phyloP scores from a whole-genome alignment of 2,797 vertebrate species.

The Percopsis omiscomaycus region DNA sequence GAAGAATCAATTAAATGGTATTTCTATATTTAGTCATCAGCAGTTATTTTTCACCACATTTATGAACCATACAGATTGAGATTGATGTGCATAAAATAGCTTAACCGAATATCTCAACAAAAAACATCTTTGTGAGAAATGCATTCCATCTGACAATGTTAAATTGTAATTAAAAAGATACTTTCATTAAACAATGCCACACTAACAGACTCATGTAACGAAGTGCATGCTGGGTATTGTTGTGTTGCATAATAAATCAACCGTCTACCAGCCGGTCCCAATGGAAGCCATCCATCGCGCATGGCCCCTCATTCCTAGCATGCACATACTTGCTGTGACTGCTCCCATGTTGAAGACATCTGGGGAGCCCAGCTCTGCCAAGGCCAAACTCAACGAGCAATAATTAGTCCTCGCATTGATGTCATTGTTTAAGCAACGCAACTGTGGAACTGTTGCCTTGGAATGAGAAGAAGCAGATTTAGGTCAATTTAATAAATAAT shows the following conservation, averaged over 20 bases:
- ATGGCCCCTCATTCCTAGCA: slow-evolving; percentile 42
- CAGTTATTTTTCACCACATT: too few species aligned
- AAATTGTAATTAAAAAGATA: slow-evolving; percentile 11
- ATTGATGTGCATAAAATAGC: too few species aligned
- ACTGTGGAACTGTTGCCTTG: slow-evolving; percentile 2
- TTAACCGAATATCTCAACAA: too few species aligned
- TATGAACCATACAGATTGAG: too few species aligned
- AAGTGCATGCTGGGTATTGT: slow-evolving; percentile 25
- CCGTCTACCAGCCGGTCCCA: slow-evolving; percentile 22
- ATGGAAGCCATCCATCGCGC: slow-evolving; percentile 36
- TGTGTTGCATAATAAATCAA: slow-evolving; percentile 51
- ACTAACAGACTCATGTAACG: slow-evolving; percentile 39
- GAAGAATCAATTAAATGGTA: too few species aligned
- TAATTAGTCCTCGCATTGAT: slow-evolving; percentile 59
- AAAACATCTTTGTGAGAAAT: too few species aligned
- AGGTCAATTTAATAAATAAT: slow-evolving; percentile 41
- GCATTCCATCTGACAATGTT: neutral
- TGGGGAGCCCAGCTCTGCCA: slow-evolving; percentile 50
- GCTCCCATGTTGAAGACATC: slow-evolving; percentile 63
- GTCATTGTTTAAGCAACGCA: slow-evolving; percentile 60
- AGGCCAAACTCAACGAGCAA: slow-evolving; percentile 47
- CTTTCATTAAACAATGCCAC: slow-evolving; percentile 12
- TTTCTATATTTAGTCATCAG: too few species aligned
- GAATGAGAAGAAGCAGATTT: slow-evolving; percentile 31
- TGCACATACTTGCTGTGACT: slow-evolving; percentile 30